These are phyloP conservation scores for Esperia sulphurella DNA, from an alignment of 2,888 invertebrate species.

Conservation along the genomic window DNA sequence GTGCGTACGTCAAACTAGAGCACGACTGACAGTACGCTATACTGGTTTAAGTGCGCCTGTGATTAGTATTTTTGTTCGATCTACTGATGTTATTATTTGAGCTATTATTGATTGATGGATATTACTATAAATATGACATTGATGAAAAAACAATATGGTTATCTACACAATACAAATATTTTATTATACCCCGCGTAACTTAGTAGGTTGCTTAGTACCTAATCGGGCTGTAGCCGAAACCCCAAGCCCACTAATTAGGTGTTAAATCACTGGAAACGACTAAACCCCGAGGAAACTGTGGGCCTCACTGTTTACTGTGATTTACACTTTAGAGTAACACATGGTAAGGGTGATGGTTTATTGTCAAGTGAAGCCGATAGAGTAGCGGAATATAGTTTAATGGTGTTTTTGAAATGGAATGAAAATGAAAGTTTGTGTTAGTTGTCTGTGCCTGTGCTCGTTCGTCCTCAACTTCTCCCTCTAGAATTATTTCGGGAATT, in stretches of 20 bases:
- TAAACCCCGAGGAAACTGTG: constrained; percentile 37
- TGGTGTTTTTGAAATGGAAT: no score
- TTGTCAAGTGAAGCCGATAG: constrained; percentile 15
- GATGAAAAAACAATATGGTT: not conserved
- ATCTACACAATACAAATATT: not conserved
- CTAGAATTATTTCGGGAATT: no score
- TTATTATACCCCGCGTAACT: not conserved
- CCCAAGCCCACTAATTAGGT: constrained; percentile 66
- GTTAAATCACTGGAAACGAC: constrained; percentile 72
- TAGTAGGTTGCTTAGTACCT: not conserved
- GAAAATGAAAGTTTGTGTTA: no score
- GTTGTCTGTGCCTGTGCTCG: no score
- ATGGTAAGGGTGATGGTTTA: constrained; percentile 16
- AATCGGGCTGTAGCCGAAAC: not conserved
- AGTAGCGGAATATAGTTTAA: not conserved
- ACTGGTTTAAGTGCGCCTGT: no score
- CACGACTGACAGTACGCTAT: no score
- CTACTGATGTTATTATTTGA: no score
- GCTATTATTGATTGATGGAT: no score
- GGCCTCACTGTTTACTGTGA: constrained; percentile 57
- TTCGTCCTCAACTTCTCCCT: no score
- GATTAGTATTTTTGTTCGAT: no score
- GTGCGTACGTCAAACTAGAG: no score
- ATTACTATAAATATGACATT: no score
- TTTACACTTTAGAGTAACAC: constrained; percentile 59